Percentiles rank a stretch among this genome's conserved stretches.
phyloP scores from a whole-genome alignment of 2,113 vertebrate species.

The Petrocephalus microphthalmus region DNA sequence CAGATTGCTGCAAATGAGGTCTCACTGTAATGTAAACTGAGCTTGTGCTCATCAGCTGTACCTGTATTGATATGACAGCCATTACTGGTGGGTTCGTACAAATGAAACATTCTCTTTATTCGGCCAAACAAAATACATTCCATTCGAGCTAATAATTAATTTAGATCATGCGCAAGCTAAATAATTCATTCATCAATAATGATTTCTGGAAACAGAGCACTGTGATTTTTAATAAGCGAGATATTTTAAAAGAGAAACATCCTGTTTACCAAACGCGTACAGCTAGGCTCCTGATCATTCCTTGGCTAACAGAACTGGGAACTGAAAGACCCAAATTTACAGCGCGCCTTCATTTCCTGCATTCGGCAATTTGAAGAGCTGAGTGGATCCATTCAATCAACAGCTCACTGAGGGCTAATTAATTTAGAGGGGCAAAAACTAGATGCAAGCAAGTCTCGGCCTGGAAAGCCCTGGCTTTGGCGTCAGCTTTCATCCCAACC shows the following conservation, averaged over 20 bases:
- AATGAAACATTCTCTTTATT: not conserved
- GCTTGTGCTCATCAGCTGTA: not conserved
- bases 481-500: not conserved
- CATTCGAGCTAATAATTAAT: not conserved
- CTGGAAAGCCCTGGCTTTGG: not conserved
- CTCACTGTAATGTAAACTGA: not conserved
- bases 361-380: not conserved
- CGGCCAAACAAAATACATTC: not conserved
- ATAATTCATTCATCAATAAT: not conserved
- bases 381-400: not conserved
- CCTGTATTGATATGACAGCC: not conserved
- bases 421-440: not conserved
- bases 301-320: not conserved
- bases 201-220: not conserved
- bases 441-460: not conserved
- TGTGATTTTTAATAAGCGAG: not conserved
- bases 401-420: not conserved
- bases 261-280: not conserved
- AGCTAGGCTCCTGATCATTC: not conserved
- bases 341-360: not conserved
- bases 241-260: slow-evolving; percentile 5
- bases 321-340: not conserved
- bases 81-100: not conserved
- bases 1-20: not conserved
- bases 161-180: not conserved